phyloP scores from a whole-genome alignment of 2,797 vertebrate species.

The Chaunax sp. region DNA sequence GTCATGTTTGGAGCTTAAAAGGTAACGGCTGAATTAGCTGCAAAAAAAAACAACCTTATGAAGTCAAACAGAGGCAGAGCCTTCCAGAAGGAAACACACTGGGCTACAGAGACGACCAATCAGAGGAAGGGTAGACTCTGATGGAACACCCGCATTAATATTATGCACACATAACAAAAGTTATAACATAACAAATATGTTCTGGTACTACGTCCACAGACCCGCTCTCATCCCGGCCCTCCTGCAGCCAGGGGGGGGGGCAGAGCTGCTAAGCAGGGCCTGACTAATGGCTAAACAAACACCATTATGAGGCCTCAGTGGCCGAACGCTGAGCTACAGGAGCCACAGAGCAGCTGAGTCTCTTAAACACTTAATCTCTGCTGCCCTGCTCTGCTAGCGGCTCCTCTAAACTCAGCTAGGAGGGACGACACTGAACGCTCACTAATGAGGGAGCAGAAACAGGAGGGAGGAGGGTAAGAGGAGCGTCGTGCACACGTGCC shows the following conservation, averaged over 20 bases:
- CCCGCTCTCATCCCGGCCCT: slow-evolving; percentile 58
- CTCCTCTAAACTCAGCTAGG: slow-evolving; percentile 43
- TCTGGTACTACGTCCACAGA: no score
- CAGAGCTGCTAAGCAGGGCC: slow-evolving; percentile 75
- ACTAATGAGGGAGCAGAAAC: slow-evolving; percentile 63
- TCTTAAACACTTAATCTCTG: slow-evolving; percentile 79
- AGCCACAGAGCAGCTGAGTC: slow-evolving; percentile 74
- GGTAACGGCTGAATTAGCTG: slow-evolving; percentile 67
- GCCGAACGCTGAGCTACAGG: slow-evolving; percentile 67
- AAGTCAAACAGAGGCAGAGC: slow-evolving; percentile 62
- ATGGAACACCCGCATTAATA: slow-evolving; percentile 6
- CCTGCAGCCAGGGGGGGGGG: slow-evolving; percentile 62
- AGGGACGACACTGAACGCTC: slow-evolving; percentile 42
- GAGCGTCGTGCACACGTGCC: slow-evolving; percentile 10
- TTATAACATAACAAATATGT: no score
- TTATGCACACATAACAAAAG: no score
- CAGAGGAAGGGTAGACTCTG: slow-evolving; percentile 51
- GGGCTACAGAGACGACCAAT: slow-evolving; percentile 58
- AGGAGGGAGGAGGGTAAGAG: slow-evolving; percentile 35
- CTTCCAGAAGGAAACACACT: slow-evolving; percentile 65
- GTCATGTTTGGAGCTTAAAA: slow-evolving; percentile 64
- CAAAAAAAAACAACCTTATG: slow-evolving; percentile 50
- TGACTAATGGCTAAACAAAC: slow-evolving; percentile 87
- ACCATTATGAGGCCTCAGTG: slow-evolving; percentile 80
- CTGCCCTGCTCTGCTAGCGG: slow-evolving; percentile 54